Percentiles rank a stretch among this genome's conserved stretches.
phyloP scores from a whole-genome alignment of 2,113 vertebrate species.

The Hypomesus transpacificus region DNA sequence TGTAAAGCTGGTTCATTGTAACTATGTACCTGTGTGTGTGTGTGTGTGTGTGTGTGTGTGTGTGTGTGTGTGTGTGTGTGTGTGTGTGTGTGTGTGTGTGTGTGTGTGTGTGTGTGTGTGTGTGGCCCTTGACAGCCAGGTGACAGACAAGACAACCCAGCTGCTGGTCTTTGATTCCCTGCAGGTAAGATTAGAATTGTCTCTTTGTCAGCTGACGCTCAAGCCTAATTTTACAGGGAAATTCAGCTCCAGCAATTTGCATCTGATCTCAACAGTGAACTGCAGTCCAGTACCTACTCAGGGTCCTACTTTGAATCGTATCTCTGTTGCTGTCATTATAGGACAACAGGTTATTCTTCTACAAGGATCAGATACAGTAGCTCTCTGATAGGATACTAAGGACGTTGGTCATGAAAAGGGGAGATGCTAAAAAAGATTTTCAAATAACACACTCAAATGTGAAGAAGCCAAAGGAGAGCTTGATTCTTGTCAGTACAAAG shows the following conservation, averaged over 20 bases:
- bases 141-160: conserved; percentile 1
- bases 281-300: neutral
- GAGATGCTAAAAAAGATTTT: too few species aligned
- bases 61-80: neutral
- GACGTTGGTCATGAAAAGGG: neutral
- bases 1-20: conserved; percentile 15
- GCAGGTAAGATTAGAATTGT: conserved; percentile 37
- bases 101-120: neutral
- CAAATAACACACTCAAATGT: too few species aligned
- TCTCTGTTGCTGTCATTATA: conserved; percentile 22
- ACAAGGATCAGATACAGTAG: neutral
- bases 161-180: conserved; percentile 24
- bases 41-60: neutral
- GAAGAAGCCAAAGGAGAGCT: too few species aligned
- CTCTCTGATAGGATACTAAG: neutral
- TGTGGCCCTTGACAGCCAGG: neutral
- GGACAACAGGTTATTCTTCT: conserved; percentile 4
- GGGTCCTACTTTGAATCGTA: conserved; percentile 52
- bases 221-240: conserved; percentile 37
- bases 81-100: conserved; percentile 7
- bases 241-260: conserved; percentile 30
- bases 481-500: too few species aligned
- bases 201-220: conserved; percentile 21
- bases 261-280: conserved; percentile 14
- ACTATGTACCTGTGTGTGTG: neutral